Conservation (phyloP, 2,113 vertebrate species). For the Heteronetta atricapilla region DNA sequence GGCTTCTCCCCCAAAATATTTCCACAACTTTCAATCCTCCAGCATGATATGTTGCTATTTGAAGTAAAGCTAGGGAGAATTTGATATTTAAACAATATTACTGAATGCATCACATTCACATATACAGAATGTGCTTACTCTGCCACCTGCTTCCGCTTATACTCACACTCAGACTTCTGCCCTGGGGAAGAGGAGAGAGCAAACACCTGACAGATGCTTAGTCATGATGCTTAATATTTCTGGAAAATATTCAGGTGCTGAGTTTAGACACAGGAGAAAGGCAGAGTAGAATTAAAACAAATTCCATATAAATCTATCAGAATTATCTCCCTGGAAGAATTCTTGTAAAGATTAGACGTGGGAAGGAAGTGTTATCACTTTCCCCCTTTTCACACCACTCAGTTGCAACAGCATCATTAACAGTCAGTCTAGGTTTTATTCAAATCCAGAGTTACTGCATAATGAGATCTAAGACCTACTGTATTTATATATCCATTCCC, state of each 20-base stretch:
- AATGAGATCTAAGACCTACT: neutral
- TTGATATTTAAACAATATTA: constrained; percentile 19
- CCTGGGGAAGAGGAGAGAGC: constrained; percentile 25
- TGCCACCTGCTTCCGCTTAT: constrained; percentile 3
- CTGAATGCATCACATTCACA: neutral
- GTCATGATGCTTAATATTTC: constrained; percentile 15
- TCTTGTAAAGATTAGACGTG: neutral
- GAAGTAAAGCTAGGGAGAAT: neutral
- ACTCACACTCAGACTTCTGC: neutral
- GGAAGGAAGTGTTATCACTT: neutral
- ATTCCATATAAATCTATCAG: neutral
- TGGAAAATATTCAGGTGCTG: constrained; percentile 24
- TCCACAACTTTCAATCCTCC: neutral
- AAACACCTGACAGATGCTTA: constrained; percentile 57
- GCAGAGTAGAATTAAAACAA: neutral
- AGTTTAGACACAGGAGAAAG: neutral
- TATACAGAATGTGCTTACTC: constrained; percentile 13
- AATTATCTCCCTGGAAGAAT: neutral
- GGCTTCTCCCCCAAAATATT: neutral
- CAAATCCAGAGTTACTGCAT: neutral
- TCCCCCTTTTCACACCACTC: neutral
- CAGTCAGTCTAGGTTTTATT: constrained; percentile 26
- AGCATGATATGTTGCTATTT: neutral
- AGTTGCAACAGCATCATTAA: neutral
- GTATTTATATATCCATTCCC: neutral